Evolutionary conservation across 1,140 invertebrate species (phyloP).

Genomic region (Triops cancriformis): DNA sequence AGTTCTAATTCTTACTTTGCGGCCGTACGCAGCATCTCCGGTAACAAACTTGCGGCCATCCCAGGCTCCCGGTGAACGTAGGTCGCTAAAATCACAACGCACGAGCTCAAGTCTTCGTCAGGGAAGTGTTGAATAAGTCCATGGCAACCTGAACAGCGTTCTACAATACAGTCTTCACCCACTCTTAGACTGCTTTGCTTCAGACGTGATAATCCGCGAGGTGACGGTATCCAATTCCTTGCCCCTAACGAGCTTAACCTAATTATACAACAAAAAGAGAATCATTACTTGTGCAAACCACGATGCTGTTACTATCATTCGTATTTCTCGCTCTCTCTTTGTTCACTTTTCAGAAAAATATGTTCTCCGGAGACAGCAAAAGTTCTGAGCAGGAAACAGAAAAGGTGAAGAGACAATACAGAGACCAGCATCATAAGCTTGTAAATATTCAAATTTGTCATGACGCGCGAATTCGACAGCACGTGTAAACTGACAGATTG

Average conservation of each 20-base stretch:
- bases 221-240: slow-evolving; percentile 32
- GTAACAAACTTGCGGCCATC: slow-evolving; percentile 82
- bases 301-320: too few relatives aligned
- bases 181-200: slow-evolving; percentile 56
- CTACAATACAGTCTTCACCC: slow-evolving; percentile 60
- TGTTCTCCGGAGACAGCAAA: too few relatives aligned
- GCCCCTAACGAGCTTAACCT: not conserved
- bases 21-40: slow-evolving; percentile 80
- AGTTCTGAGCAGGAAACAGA: too few relatives aligned
- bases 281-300: not conserved
- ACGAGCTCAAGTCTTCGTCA: slow-evolving; percentile 91
- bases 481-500: too few relatives aligned
- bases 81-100: slow-evolving; percentile 86
- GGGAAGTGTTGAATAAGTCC: slow-evolving; percentile 82
- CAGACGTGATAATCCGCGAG: slow-evolving; percentile 34
- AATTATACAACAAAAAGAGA: not conserved
- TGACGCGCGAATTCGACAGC: too few relatives aligned
- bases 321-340: too few relatives aligned
- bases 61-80: slow-evolving; percentile 92
- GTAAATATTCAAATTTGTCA: too few relatives aligned
- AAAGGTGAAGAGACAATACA: too few relatives aligned
- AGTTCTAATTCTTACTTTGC: slow-evolving; percentile 53
- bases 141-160: slow-evolving; percentile 72
- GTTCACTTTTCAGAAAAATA: too few relatives aligned
- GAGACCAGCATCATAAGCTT: too few relatives aligned